phyloP scores from a whole-genome alignment of 2,888 invertebrate genomes.

The Acanthacorydalis orientalis region DNA sequence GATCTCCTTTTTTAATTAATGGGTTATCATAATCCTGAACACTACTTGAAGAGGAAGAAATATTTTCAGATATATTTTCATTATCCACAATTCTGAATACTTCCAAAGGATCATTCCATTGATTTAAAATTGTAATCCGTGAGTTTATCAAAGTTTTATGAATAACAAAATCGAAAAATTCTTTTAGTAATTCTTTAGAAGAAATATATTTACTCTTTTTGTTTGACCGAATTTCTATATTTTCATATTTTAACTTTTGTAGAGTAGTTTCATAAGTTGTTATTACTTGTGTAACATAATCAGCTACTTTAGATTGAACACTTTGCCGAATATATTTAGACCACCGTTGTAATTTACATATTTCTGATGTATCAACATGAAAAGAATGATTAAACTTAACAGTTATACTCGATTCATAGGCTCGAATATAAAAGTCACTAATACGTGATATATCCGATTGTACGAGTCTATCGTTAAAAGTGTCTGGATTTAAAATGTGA shows the following conservation, averaged over 20 bases:
- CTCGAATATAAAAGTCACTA: slow-evolving; percentile 48
- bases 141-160: slow-evolving; percentile 64
- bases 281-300: slow-evolving; percentile 48
- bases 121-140: slow-evolving; percentile 49
- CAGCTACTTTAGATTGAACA: slow-evolving; percentile 54
- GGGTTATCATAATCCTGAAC: slow-evolving; percentile 42
- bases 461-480: slow-evolving; percentile 55
- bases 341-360: slow-evolving; percentile 55
- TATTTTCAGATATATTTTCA: slow-evolving; percentile 24
- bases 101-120: slow-evolving; percentile 24
- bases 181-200: slow-evolving; percentile 35
- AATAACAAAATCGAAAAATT: slow-evolving; percentile 53
- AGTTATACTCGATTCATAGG: slow-evolving; percentile 44
- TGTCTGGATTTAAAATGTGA: slow-evolving; percentile 28
- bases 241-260: slow-evolving; percentile 33
- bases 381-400: slow-evolving; percentile 32
- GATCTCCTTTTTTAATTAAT: slow-evolving; percentile 21
- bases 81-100: background rate
- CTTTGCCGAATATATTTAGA: slow-evolving; percentile 56
- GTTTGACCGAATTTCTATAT: slow-evolving; percentile 29
- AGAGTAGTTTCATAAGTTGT: slow-evolving; percentile 47
- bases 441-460: slow-evolving; percentile 64
- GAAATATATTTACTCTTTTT: slow-evolving; percentile 29
- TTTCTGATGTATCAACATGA: slow-evolving; percentile 47
- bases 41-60: slow-evolving; percentile 45